These are phyloP conservation scores for Amphiprion clarkii DNA, from an alignment of 2,797 vertebrate species.

Conservation along the genomic window DNA sequence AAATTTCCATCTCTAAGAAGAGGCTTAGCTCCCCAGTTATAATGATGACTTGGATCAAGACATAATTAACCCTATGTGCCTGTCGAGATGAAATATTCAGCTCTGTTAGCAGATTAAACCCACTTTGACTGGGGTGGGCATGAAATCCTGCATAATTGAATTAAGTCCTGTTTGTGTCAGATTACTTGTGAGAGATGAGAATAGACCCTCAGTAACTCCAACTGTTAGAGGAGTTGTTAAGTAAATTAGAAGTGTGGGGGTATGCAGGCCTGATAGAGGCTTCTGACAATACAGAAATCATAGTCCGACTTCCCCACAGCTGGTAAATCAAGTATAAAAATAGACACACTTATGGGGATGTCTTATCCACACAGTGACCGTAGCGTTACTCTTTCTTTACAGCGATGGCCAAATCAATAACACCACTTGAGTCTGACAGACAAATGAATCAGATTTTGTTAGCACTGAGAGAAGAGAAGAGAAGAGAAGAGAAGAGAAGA, in stretches of 20 bases:
- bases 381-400: no score
- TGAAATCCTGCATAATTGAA: slow-evolving; percentile 51
- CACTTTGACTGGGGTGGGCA: slow-evolving; percentile 25
- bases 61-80: slow-evolving; percentile 41
- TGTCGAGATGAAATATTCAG: slow-evolving; percentile 9
- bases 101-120: slow-evolving; percentile 44
- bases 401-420: not conserved
- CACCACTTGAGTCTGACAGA: no score
- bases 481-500: no score
- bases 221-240: not conserved
- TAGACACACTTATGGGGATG: no score
- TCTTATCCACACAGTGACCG: no score
- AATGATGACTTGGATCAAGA: slow-evolving; percentile 45
- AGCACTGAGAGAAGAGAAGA: no score
- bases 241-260: slow-evolving; percentile 10
- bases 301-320: not conserved
- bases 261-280: not conserved
- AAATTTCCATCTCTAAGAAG: slow-evolving; percentile 44
- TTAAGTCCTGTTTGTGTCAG: slow-evolving; percentile 35
- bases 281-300: not conserved
- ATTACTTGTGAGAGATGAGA: slow-evolving; percentile 14
- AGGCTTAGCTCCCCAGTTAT: slow-evolving; percentile 43
- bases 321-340: slow-evolving; percentile 16
- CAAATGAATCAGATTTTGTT: not conserved
- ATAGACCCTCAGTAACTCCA: not conserved